Evolutionary conservation across 2,113 vertebrate species (phyloP).

Genomic region (Rhombomys opimus): DNA sequence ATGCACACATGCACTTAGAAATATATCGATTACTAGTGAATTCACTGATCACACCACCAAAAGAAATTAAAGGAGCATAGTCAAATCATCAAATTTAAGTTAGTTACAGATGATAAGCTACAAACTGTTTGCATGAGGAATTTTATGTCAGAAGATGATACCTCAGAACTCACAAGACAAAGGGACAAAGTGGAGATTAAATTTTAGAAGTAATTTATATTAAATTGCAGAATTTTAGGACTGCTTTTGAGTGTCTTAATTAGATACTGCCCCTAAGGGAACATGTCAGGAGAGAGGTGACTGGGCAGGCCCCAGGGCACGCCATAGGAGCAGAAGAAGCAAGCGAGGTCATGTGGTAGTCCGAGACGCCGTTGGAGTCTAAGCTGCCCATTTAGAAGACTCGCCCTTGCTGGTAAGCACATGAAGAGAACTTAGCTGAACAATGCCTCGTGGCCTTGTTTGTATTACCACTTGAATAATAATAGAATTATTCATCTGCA

Average conservation of each 20-base stretch:
- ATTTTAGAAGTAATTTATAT: not conserved
- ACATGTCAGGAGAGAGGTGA: no score
- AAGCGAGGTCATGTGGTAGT: not conserved
- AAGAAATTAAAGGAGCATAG: constrained; percentile 58
- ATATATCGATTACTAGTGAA: constrained; percentile 66
- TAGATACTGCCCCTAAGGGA: not conserved
- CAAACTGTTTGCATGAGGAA: constrained; percentile 27
- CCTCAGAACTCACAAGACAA: not conserved
- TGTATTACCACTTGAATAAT: not conserved
- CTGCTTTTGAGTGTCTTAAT: not conserved
- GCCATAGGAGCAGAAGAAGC: not conserved
- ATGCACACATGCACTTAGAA: constrained; percentile 48
- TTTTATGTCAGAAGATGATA: constrained; percentile 12
- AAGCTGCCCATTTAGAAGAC: not conserved
- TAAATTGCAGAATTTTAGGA: not conserved
- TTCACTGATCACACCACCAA: constrained; percentile 52
- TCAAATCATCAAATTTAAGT: constrained; percentile 37
- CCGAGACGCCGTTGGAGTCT: not conserved
- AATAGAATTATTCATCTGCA: not conserved
- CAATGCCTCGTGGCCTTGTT: not conserved
- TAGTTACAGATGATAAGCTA: constrained; percentile 33
- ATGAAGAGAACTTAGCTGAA: not conserved
- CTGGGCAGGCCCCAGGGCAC: not conserved
- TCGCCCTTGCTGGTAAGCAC: not conserved
- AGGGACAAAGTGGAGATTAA: not conserved